Conservation (phyloP, 2,797 vertebrate genomes). For the Moxostoma hubbsi region DNA sequence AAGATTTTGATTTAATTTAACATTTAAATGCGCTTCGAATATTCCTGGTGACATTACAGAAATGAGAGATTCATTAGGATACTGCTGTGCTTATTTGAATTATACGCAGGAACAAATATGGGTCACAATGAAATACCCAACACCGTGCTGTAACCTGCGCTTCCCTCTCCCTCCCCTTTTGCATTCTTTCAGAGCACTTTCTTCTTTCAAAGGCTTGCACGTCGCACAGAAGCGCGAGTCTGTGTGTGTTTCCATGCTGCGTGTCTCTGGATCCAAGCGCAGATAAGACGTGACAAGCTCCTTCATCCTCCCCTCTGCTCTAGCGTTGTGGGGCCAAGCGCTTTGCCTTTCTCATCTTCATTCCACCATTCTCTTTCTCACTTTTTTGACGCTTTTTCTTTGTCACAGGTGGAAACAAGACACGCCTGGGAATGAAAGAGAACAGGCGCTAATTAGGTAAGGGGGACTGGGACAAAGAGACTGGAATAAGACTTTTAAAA, state of each 20-base stretch:
- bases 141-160: conserved; percentile 36
- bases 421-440: conserved; percentile 51
- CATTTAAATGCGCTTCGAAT: conserved; percentile 37
- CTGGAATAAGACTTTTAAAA: conserved; percentile 58
- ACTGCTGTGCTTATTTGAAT: conserved; percentile 35
- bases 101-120: conserved; percentile 53
- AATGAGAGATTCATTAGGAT: conserved; percentile 30
- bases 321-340: conserved; percentile 63
- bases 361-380: conserved; percentile 37
- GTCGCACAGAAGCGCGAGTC: conserved; percentile 50
- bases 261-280: conserved; percentile 56
- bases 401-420: conserved; percentile 59
- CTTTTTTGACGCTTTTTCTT: conserved; percentile 47
- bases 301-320: conserved; percentile 82
- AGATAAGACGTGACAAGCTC: conserved; percentile 76
- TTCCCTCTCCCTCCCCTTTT: conserved; percentile 36
- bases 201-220: conserved; percentile 51
- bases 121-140: conserved; percentile 52
- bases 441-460: conserved; percentile 63
- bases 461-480: conserved; percentile 52
- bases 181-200: conserved; percentile 49
- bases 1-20: conserved; percentile 10
- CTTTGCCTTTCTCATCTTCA: conserved; percentile 56
- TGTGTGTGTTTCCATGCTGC: conserved; percentile 51
- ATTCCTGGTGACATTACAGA: conserved; percentile 28